These are phyloP conservation scores for Eretmochelys imbricata DNA, from an alignment of 2,113 vertebrate species.

Conservation along the genomic window DNA sequence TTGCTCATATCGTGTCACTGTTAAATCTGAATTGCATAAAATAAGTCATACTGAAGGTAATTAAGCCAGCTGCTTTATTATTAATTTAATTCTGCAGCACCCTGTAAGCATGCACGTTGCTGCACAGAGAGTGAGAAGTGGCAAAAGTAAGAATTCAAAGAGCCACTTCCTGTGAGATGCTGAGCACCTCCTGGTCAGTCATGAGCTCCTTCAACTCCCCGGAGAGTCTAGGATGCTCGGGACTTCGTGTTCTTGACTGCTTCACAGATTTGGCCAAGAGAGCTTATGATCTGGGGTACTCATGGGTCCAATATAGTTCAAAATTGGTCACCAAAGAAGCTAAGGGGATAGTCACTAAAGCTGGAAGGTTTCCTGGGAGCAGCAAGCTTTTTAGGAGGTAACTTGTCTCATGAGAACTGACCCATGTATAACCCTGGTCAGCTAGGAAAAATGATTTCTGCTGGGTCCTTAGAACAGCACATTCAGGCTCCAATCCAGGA, in stretches of 20 bases:
- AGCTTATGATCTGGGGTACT: accelerated
- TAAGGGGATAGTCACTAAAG: not conserved
- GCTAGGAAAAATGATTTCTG: not conserved
- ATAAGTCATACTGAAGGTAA: not conserved
- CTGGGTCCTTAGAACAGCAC: not conserved
- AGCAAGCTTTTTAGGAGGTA: not conserved
- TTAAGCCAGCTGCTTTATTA: not conserved
- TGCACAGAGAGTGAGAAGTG: not conserved
- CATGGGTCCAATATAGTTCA: accelerated
- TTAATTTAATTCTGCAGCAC: not conserved
- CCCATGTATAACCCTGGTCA: accelerated
- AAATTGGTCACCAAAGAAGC: accelerated
- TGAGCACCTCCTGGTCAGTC: accelerated
- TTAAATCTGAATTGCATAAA: not conserved
- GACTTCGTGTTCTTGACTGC: not conserved
- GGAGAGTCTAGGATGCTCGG: not conserved
- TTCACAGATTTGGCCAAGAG: not conserved
- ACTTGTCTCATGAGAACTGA: not conserved
- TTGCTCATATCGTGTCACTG: not conserved
- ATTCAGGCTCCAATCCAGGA: not conserved
- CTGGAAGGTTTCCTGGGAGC: not conserved
- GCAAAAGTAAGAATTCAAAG: not conserved
- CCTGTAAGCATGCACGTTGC: not conserved
- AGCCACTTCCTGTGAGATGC: not conserved
- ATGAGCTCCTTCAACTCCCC: accelerated